Evolutionary conservation across 2,888 invertebrate species (phyloP), one percentile per base, ranked within the genome.

Genomic region (Hirtodrosophila duncani): DNA sequence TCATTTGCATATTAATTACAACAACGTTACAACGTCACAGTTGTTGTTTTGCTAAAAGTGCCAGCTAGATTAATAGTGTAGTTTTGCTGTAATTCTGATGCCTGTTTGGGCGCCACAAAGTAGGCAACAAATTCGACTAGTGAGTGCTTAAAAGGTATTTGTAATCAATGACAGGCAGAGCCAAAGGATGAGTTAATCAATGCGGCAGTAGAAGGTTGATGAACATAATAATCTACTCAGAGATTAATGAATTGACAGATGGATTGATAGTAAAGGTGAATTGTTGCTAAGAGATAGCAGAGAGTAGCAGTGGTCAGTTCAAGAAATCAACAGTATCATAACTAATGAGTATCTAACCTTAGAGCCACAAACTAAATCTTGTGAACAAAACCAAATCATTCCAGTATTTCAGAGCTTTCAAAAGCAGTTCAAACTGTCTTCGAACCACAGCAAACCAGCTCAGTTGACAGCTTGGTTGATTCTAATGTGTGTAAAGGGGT

Each of bases 1-100:
- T 56, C 74, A 69, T 72, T 71, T 68, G 68, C 71, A 71, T 71
- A 77, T 71, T 71, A 71, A 71, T 71, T 77, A 72, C 72, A 75
- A 69, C 68, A 66, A 70, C n/a, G n/a, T n/a, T n/a, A n/a, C n/a
- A 74, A 58, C 66, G 66, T 55, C 48, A 46, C 10, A 30, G 42
- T 21, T 51, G 34, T 24, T 46, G 17, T 50, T 34, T 37, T 33
- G 41, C 34, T 18, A 37, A n/a, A 51, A 67, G 69, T 75, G 69
- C 67, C 51, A 37, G 44, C 49, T 71, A 69, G 69, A 69, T 70
- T 71, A 67, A 69, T 71, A 56, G 61, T 53, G 27, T 29, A 21
- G n/a, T 39, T 29, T 17, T 14, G 10, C n/a, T 26, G 13, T 20
- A 24, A 37, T 23, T 36, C 37, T 14, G 26, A n/a, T n/a, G n/a